Base-by-base conservation (phyloP, 2,113 vertebrate species). In the Indicator indicator region DNA sequence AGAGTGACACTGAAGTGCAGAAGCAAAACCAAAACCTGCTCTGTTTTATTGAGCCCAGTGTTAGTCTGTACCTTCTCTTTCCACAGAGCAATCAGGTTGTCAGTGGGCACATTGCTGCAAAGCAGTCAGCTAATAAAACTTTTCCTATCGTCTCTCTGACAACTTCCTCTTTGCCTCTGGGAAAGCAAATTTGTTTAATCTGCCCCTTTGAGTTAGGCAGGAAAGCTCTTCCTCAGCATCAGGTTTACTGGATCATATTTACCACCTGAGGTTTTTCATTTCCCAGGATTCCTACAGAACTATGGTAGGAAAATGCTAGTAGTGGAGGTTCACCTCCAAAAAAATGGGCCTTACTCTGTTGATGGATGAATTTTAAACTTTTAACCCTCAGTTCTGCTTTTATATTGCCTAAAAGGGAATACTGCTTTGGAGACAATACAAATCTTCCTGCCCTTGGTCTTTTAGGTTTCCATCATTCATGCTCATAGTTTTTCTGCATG, bases 341-440 rank as follows among this genome's bases (percentile, higher is more conserved):
- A 70, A 65, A 81, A 76, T 28, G 58, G 50, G 50, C 52, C 15
- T 83, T 38, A 46, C 44, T 69, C 48, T 85, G 68, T 23, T 80
- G 78, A 91, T 67, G 24, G 74, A 96, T 85, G 46, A 76, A 87
- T 87, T 87, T 90, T 76, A 79, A 96, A 90, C 86, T 94, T 90
- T 30, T 62, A 67, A 76, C 55, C 92, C 92, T 72, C 74, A 79
- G 36, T 63, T 89, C 83, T 81, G 32, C 28, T 83, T 89, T 79
- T 92, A 85, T 85, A 86, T 74, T 72, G 42, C 63, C 59, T 92
- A 32, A 55, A 28, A 92, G 81, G 46, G 52, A 96, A 89, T 90
- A 81, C n/a, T 42, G 27, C 40, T 82, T 67, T 82, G 63, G 63
- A 89, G 77, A 94, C 40, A 92, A 86, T 33, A 90, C 83, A 94